phyloP scores from a whole-genome alignment of 2,888 invertebrate species.

The Slavum lentiscoides region DNA sequence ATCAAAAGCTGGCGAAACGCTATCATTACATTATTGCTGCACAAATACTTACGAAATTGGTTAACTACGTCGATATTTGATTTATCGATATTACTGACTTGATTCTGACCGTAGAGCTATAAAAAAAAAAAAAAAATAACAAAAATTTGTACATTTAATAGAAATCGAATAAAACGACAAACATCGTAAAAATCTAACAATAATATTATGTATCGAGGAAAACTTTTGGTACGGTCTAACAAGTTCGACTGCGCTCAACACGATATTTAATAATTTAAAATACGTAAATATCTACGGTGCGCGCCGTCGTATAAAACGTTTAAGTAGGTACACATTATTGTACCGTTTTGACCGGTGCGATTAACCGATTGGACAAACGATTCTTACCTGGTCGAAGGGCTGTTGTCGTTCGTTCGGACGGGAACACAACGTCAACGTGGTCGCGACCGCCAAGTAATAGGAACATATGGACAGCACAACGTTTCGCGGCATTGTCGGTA shows the following conservation, averaged over 20 bases:
- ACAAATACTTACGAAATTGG: slow-evolving; percentile 44
- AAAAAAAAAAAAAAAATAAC: slow-evolving; percentile 1
- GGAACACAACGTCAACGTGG: not conserved
- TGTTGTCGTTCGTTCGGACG: not conserved
- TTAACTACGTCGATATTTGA: slow-evolving; percentile 15
- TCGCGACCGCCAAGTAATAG: not conserved
- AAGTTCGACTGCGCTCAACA: no score
- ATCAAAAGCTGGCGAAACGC: not conserved
- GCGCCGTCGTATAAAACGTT: not conserved
- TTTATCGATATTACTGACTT: not conserved
- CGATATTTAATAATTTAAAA: no score
- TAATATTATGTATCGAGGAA: no score
- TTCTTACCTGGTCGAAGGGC: not conserved
- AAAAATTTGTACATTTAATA: not conserved
- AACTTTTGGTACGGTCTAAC: no score
- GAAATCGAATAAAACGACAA: not conserved
- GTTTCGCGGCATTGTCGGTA: not conserved
- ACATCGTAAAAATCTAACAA: not conserved
- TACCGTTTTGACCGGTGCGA: not conserved
- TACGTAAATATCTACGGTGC: no score
- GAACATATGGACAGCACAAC: not conserved
- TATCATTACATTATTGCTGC: not conserved
- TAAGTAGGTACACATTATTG: not conserved
- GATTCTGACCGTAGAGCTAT: slow-evolving; percentile 24
- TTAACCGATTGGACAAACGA: not conserved